phyloP scores from a whole-genome alignment of 2,797 vertebrate species.

The Serranus cabrilla region DNA sequence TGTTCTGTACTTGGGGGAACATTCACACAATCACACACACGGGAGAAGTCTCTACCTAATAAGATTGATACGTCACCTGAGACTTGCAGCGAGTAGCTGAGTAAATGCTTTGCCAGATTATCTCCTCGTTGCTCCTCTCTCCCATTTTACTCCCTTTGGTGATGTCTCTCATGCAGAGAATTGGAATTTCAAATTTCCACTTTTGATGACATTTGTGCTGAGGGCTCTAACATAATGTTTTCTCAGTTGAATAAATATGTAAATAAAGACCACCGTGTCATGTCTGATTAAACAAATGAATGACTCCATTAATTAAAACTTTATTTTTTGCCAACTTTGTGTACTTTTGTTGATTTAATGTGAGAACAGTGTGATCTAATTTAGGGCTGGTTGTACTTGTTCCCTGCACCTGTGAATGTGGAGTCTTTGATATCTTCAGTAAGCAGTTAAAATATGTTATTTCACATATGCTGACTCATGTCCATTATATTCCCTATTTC shows the following conservation, averaged over 20 bases:
- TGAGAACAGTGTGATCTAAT: slow-evolving; percentile 28
- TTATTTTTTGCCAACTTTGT: slow-evolving; percentile 39
- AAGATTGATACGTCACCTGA: slow-evolving; percentile 54
- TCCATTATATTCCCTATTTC: slow-evolving; percentile 1
- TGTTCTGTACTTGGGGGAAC: slow-evolving; percentile 33
- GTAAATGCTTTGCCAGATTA: slow-evolving; percentile 59
- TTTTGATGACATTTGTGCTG: slow-evolving; percentile 74
- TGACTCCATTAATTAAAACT: slow-evolving; percentile 66
- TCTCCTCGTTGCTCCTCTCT: slow-evolving; percentile 48
- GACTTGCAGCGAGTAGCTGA: slow-evolving; percentile 52
- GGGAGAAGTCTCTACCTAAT: slow-evolving; percentile 39
- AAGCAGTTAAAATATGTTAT: slow-evolving; percentile 11
- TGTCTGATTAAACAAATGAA: slow-evolving; percentile 71
- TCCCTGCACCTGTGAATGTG: slow-evolving; percentile 16
- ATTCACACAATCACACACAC: slow-evolving; percentile 46
- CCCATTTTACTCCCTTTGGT: slow-evolving; percentile 53
- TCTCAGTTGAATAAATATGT: slow-evolving; percentile 73
- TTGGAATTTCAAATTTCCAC: slow-evolving; percentile 71
- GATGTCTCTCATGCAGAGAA: slow-evolving; percentile 68
- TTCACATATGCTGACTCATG: slow-evolving; percentile 23
- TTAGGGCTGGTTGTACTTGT: slow-evolving; percentile 1
- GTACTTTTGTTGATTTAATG: slow-evolving; percentile 16
- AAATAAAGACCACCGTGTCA: slow-evolving; percentile 65
- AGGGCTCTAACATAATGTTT: slow-evolving; percentile 69
- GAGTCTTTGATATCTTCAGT: slow-evolving; percentile 1